phyloP scores from a whole-genome alignment of 2,888 invertebrate genomes.

The Pachydiplax longipennis region DNA sequence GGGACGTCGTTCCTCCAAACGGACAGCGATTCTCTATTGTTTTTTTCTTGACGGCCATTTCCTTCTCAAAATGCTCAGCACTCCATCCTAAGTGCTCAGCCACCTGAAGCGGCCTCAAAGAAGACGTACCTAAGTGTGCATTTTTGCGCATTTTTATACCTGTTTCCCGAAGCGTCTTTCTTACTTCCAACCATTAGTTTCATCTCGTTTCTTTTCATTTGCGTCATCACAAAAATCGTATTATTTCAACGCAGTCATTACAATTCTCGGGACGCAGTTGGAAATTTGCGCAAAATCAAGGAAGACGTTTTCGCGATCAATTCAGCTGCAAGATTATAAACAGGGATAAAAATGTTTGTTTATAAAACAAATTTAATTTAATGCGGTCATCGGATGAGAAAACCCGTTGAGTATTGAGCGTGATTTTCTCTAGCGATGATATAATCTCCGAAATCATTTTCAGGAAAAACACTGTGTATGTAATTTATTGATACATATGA shows the following conservation, averaged over 20 bases:
- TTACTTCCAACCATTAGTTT: not conserved
- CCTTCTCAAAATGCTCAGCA: conserved; percentile 1
- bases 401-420: too few species aligned
- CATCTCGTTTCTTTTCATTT: not conserved
- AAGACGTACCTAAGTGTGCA: not conserved
- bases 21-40: not conserved
- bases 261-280: not conserved
- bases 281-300: not conserved
- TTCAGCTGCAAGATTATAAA: too few species aligned
- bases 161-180: not conserved
- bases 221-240: not conserved
- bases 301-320: too few species aligned
- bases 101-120: not conserved
- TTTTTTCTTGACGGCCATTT: conserved; percentile 14
- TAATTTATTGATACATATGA: too few species aligned
- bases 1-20: not conserved
- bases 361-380: too few species aligned
- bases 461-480: too few species aligned
- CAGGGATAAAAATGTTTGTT: too few species aligned
- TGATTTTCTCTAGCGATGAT: too few species aligned
- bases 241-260: not conserved
- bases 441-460: too few species aligned
- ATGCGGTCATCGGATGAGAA: too few species aligned
- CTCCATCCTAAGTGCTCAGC: not conserved
- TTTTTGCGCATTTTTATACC: not conserved